Evolutionary conservation across 2,888 invertebrate genomes (phyloP).

Genomic region (Philereme vetulata): DNA sequence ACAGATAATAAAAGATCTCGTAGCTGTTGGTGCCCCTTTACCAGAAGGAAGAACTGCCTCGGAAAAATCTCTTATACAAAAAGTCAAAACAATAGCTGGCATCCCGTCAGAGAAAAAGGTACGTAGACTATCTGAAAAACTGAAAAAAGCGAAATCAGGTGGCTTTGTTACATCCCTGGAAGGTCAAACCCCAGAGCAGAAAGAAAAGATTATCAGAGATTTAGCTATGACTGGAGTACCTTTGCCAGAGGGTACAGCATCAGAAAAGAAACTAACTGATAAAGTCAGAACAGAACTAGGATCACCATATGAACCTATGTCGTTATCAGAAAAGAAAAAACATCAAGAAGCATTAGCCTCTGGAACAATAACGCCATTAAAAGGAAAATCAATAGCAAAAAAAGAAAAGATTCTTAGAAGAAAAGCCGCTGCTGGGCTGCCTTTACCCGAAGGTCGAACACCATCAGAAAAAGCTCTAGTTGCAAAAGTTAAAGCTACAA

Average conservation of each 20-base stretch:
- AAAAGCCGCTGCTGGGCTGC: no score
- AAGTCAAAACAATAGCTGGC: constrained; percentile 44
- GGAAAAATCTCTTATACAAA: constrained; percentile 44
- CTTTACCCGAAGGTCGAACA: no score
- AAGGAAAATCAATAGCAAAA: no score
- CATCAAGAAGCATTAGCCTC: constrained; percentile 44
- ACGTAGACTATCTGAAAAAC: constrained; percentile 34
- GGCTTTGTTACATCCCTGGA: constrained; percentile 21
- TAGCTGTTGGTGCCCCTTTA: constrained; percentile 41
- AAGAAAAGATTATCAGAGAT: no score
- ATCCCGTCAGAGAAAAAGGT: constrained; percentile 18
- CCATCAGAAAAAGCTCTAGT: constrained; percentile 39
- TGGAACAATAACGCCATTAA: no score
- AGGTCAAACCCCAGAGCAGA: no score
- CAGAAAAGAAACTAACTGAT: constrained; percentile 38
- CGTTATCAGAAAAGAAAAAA: constrained; percentile 41
- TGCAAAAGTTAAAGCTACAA: constrained; percentile 4
- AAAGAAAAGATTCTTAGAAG: no score
- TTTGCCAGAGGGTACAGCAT: constrained; percentile 38
- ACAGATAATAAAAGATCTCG: constrained; percentile 44
- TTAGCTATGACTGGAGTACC: no score
- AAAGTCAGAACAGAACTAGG: constrained; percentile 41
- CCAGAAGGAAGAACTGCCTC: constrained; percentile 46
- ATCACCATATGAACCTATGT: constrained; percentile 38
- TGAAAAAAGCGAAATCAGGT: constrained; percentile 34